Base-by-base conservation (phyloP, 2,113 vertebrate genomes). In the Microtus oregoni region DNA sequence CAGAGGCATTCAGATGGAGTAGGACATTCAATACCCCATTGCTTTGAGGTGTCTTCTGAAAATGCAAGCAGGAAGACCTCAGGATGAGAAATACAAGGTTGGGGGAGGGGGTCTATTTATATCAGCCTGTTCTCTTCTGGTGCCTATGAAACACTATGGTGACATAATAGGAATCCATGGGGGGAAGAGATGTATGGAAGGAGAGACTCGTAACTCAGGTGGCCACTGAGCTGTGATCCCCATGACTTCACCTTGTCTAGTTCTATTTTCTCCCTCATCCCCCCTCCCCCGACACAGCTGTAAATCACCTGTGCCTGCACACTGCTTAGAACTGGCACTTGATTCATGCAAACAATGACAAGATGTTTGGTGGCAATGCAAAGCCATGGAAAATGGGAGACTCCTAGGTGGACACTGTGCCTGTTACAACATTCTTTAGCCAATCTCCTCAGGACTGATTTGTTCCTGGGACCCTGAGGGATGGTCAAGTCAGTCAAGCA, bases 181-280 rank as follows among this genome's bases (percentile, higher is more conserved):
- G 72, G 63, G 50, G 55, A 77, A 77, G 73, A 96, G 92, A 92
- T 89, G 77, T 79, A 67, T 87, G 94, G 44, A 63, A 44, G 72
- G 86, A 89, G 88, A 79, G 79, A 65, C 89, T 91, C 97, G 58
- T 97, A 97, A 97, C 50, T 96, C 98, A 96, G 97, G 86, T 85
- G 89, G 52, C 82, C 95, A 95, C 76, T 86, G 97, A 96, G 96
- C 96, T 97, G 91, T 96, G 97, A 63, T 58, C 82, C 75, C 44
- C 41, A 0, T 3, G 79, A 76, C 86, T 94, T 96, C 95, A 94
- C 82, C 94, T 92, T 92, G 77, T 86, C 96, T 68, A 82, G 79
- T 67, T 61, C 2, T 10, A 87, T 90, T 92, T 35, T 67, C 52
- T 68, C 76, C 89, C 89, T 65, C 0, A 1, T 30, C 44, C 44